Base-by-base conservation (phyloP, 2,113 vertebrate genomes). In the Gallinago media region DNA sequence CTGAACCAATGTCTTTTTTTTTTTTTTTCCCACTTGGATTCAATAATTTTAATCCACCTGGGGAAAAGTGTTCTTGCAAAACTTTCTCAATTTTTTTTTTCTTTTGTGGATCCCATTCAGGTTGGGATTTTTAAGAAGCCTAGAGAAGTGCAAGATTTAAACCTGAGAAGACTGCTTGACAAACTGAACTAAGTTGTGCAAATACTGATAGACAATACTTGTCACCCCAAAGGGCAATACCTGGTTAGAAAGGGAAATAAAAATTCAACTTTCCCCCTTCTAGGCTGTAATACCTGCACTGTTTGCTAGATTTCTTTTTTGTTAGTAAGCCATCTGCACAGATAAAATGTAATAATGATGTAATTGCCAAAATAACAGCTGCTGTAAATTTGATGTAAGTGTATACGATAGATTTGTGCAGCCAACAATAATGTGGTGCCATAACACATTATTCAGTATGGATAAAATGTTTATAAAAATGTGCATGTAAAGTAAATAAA, bases 341-440 rank as follows among this genome's bases (percentile, higher is more conserved):
- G 27, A 54, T 87, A 67, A 75, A 38, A 75, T 3, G 5, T 19
- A 89, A 85, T 71, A 75, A 82, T 18, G 6, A 34, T 31, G 32
- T 38, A 87, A 94, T 88, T 87, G 82, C 34, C 78, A 71, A 91
- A 93, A 85, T 49, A 95, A 82, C 42, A 76, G 67, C 76, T 84
- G 89, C 58, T 70, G 17, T 68, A 85, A 96, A 83, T 1, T 77
- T 49, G 58, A 86, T 59, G 18, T 47, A 72, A 81, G n/a, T 12
- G 0, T 21, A 8, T n/a, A 72, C 6, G 56, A 95, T 61, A 12
- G 62, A 79, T 93, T 85, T 88, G 44, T 40, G 36, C 8, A 67
- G 61, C 38, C 68, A 79, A 58, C 61, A 95, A 94, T 42, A 93
- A 74, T 6, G 4, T 50, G 65, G 29, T 92, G 81, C 56, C 81